phyloP scores from a whole-genome alignment of 2,888 invertebrate genomes.

The Acholoe squamosa region DNA sequence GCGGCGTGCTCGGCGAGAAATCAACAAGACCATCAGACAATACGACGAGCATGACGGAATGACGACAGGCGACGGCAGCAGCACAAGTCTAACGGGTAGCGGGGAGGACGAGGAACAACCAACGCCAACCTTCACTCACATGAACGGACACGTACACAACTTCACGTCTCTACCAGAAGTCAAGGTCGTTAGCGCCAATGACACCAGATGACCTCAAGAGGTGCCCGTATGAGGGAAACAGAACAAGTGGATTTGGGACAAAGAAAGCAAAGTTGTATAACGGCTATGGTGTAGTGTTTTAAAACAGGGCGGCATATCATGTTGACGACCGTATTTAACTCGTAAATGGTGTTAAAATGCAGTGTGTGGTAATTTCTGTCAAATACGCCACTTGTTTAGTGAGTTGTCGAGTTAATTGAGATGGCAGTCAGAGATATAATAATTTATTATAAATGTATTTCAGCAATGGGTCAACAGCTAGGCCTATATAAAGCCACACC shows the following conservation, averaged over 20 bases:
- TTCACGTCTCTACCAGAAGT: constrained; percentile 1
- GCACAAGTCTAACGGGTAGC: not conserved
- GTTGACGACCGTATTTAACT: no score
- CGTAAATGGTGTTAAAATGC: no score
- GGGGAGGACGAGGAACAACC: not conserved
- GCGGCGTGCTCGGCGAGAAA: constrained; percentile 49
- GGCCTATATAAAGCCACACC: no score
- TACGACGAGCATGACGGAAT: constrained; percentile 51
- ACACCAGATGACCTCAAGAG: constrained; percentile 41
- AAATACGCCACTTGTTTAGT: no score
- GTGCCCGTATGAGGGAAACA: not conserved
- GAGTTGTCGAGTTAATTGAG: no score
- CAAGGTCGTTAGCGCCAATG: not conserved
- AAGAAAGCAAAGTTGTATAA: not conserved
- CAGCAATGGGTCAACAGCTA: no score
- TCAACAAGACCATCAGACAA: constrained; percentile 55
- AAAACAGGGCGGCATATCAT: no score
- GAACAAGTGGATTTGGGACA: not conserved
- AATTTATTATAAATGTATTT: no score
- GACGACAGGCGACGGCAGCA: constrained; percentile 36
- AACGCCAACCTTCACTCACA: not conserved
- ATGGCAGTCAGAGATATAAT: no score
- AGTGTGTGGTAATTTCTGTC: no score
- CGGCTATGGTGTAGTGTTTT: no score
- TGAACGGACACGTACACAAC: constrained; percentile 32